phyloP scores from a whole-genome alignment of 1,140 invertebrate genomes.

The Coptotermes formosanus region DNA sequence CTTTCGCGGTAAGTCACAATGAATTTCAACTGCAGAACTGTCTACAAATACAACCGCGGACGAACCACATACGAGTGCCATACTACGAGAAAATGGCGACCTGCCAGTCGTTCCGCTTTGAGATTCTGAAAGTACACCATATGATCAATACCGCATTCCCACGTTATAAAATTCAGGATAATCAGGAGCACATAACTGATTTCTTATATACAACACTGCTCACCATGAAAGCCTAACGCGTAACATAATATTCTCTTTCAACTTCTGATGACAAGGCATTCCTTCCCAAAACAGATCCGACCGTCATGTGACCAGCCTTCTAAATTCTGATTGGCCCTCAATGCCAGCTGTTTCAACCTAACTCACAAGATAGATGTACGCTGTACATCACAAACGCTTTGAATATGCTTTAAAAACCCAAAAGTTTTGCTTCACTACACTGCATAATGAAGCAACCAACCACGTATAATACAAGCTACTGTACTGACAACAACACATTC shows the following conservation, averaged over 20 bases:
- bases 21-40: not conserved
- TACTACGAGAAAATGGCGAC: conserved; percentile 8
- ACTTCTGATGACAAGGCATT: not conserved
- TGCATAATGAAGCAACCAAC: not conserved
- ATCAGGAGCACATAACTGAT: not conserved
- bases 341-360: not conserved
- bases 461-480: not conserved
- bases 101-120: not conserved
- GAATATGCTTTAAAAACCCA: not conserved
- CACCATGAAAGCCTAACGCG: not conserved
- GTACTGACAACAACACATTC: not conserved
- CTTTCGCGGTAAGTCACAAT: not conserved
- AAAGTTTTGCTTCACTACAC: not conserved
- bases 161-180: not conserved
- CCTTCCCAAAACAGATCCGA: not conserved
- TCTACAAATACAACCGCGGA: not conserved
- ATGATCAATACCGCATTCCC: not conserved
- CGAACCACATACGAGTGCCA: not conserved
- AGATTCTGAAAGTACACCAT: not conserved
- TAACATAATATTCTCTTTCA: not conserved
- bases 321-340: not conserved
- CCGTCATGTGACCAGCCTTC: not conserved
- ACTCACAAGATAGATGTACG: not conserved
- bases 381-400: not conserved
- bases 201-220: not conserved